Evolutionary conservation across 2,797 vertebrate species (phyloP).

Genomic region (Erpetoichthys calabaricus): DNA sequence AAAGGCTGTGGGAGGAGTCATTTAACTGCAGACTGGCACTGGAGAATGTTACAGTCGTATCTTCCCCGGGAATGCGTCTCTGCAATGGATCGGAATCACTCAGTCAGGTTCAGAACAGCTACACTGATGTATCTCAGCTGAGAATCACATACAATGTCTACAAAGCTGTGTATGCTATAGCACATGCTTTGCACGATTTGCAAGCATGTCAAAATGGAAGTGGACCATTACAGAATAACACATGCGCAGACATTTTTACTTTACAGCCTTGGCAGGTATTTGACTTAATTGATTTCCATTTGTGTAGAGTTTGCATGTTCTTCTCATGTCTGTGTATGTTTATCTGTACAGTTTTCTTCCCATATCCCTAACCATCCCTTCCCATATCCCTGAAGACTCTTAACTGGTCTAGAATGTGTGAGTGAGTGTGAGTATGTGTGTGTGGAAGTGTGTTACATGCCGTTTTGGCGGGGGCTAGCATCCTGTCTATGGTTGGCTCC

Average conservation of each 20-base stretch:
- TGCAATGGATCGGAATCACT: constrained; percentile 43
- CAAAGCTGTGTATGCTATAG: constrained; percentile 47
- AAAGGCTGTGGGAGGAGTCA: constrained; percentile 38
- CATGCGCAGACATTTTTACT: constrained; percentile 15
- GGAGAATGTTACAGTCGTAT: constrained; percentile 3
- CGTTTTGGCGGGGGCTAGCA: no score
- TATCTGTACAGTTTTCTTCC: no score
- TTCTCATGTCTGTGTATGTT: background rate
- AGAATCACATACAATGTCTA: constrained; percentile 46
- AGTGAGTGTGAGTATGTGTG: no score
- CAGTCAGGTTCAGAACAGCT: constrained; percentile 20
- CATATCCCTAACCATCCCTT: no score
- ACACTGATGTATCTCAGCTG: constrained; percentile 40
- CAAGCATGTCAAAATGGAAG: constrained; percentile 25
- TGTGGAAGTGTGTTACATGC: no score
- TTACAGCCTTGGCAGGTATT: constrained; percentile 35
- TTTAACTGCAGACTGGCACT: constrained; percentile 34
- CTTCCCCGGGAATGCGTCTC: constrained; percentile 13
- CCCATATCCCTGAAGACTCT: no score
- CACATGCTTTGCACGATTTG: constrained; percentile 42
- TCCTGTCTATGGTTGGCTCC: no score
- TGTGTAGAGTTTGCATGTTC: background rate
- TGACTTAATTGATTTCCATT: background rate
- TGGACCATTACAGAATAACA: constrained; percentile 11
- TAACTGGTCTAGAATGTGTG: no score